These are phyloP conservation scores for Callospermophilus lateralis DNA, from an alignment of 2,113 vertebrate species.

Conservation along the genomic window DNA sequence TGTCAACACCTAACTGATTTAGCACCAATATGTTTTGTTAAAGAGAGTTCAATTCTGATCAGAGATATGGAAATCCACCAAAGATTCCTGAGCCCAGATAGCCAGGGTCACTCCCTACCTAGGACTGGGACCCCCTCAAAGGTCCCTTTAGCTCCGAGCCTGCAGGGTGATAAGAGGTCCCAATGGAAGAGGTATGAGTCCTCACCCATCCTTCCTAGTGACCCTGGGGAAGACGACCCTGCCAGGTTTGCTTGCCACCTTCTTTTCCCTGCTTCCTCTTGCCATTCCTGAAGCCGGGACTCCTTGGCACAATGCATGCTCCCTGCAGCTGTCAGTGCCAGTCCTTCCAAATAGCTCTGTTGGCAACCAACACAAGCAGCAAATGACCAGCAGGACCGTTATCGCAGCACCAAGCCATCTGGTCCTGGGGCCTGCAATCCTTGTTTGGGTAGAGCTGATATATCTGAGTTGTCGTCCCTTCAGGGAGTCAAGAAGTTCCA, in stretches of 20 bases:
- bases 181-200: neutral
- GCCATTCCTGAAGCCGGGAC: neutral
- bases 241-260: neutral
- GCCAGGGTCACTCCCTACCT: neutral
- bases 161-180: neutral
- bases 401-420: neutral
- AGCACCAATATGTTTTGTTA: conserved; percentile 43
- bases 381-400: neutral
- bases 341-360: conserved; percentile 20
- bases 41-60: conserved; percentile 63
- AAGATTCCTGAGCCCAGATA: neutral
- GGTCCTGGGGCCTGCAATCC: neutral
- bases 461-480: neutral
- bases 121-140: neutral
- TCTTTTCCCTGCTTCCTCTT: neutral
- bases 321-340: neutral
- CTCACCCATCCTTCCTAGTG: neutral
- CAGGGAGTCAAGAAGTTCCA: neutral
- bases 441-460: neutral
- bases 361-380: neutral
- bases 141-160: neutral
- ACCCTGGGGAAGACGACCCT: neutral
- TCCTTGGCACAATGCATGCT: neutral
- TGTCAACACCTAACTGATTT: conserved; percentile 69
- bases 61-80: conserved; percentile 45